Evolutionary conservation across 2,888 invertebrate genomes (phyloP).

Genomic region (Molanna angustata): DNA sequence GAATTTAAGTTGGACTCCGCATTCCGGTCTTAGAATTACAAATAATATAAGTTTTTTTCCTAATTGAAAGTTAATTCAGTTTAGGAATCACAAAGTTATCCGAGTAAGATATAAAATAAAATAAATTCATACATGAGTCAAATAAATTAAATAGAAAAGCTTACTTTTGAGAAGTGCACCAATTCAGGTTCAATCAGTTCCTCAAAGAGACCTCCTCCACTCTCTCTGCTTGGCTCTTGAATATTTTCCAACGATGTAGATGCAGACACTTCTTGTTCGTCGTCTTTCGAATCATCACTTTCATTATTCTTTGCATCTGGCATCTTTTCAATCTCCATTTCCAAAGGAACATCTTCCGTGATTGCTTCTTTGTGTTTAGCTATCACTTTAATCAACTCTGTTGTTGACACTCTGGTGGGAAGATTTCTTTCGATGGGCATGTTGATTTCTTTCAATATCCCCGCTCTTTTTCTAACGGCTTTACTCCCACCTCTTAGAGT

Average conservation of each 20-base stretch:
- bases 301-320: background rate
- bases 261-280: conserved; percentile 8
- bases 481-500: conserved; percentile 9
- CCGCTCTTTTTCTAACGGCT: background rate
- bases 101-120: background rate
- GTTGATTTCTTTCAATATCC: conserved; percentile 23
- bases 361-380: conserved; percentile 7
- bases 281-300: conserved; percentile 17
- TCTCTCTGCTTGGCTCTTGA: conserved; percentile 6
- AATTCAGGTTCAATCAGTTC: conserved; percentile 24
- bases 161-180: conserved; percentile 26
- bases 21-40: no score
- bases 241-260: background rate
- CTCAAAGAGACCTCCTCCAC: conserved; percentile 22
- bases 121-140: background rate
- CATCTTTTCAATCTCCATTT: conserved; percentile 1
- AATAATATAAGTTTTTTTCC: no score
- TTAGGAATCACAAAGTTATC: no score
- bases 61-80: no score
- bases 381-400: conserved; percentile 11
- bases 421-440: background rate
- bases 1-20: no score
- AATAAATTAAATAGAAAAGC: background rate
- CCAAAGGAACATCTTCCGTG: background rate
- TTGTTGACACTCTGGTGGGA: conserved; percentile 9